Conservation (phyloP, 2,113 vertebrate species). For the Microtus montanus region DNA sequence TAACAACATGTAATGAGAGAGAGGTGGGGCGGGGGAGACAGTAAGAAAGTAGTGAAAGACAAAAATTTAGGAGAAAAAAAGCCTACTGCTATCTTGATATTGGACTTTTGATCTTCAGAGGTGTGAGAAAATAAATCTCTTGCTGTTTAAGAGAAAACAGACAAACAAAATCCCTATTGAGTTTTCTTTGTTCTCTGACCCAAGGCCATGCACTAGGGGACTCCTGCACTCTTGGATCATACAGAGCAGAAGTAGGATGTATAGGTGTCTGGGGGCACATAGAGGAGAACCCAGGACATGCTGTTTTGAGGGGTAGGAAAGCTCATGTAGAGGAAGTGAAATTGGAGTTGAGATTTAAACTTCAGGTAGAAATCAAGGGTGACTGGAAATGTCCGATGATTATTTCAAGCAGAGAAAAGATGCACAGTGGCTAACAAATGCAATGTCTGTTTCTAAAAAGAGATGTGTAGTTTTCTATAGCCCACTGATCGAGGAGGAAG, state of each 20-base stretch:
- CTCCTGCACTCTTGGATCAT: background rate
- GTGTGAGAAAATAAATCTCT: background rate
- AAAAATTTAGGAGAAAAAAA: background rate
- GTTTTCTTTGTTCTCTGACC: background rate
- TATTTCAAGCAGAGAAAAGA: constrained; percentile 30
- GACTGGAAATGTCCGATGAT: background rate
- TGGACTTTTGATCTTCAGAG: background rate
- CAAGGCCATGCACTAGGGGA: background rate
- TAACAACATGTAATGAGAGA: constrained; percentile 18
- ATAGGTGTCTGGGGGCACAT: background rate
- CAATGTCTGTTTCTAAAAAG: constrained; percentile 2
- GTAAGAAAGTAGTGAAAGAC: background rate
- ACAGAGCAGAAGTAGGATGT: background rate
- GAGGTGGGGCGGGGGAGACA: background rate
- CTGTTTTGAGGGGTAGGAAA: background rate
- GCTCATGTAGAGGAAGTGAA: background rate
- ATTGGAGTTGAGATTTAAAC: background rate
- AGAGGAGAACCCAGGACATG: background rate
- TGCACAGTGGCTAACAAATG: background rate
- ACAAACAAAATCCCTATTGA: background rate
- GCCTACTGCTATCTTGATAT: background rate
- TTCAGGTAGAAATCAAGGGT: background rate
- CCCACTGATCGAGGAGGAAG: background rate
- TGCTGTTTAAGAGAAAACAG: background rate
- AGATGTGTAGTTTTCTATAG: background rate